Evolutionary conservation across 2,888 invertebrate genomes (phyloP).

Genomic region (Dyspetes luteomarginatus): DNA sequence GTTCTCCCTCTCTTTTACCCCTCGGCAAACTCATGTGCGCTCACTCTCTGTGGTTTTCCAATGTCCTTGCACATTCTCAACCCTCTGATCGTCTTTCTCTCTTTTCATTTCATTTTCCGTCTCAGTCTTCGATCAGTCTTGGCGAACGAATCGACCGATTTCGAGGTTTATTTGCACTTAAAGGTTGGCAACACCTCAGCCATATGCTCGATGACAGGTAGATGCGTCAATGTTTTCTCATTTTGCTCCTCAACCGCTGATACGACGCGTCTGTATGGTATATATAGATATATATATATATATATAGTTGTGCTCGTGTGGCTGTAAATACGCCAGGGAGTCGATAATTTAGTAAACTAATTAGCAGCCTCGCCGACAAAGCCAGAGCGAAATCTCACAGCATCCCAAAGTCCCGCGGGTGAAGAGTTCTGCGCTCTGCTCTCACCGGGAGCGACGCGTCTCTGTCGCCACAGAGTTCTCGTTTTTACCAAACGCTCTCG

Average conservation of each 20-base stretch:
- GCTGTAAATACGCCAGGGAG: constrained; percentile 76
- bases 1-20: constrained; percentile 20
- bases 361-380: constrained; percentile 83
- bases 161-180: constrained; percentile 70
- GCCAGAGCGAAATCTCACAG: constrained; percentile 75
- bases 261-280: constrained; percentile 3
- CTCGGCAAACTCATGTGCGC: constrained; percentile 8
- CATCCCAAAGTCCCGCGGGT: constrained; percentile 65
- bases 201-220: constrained; percentile 74
- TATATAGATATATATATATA: no score
- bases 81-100: constrained; percentile 23
- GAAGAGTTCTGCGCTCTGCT: no score
- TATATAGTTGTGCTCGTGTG: constrained; percentile 63
- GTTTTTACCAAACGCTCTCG: constrained; percentile 68
- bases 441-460: constrained; percentile 68
- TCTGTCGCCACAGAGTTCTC: constrained; percentile 73
- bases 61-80: constrained; percentile 9
- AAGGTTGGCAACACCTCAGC: constrained; percentile 72
- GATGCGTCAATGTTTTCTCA: constrained; percentile 72
- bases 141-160: constrained; percentile 70
- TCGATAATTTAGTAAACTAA: constrained; percentile 83
- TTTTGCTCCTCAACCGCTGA: constrained; percentile 43
- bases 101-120: not conserved
- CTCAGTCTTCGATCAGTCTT: constrained; percentile 34
- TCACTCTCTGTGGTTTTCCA: constrained; percentile 26